Percentiles rank a stretch among this genome's conserved stretches.
These are phyloP conservation scores for Zhengitettix transpicula DNA, from an alignment of 2,888 invertebrate genomes.

Conservation along the genomic window DNA sequence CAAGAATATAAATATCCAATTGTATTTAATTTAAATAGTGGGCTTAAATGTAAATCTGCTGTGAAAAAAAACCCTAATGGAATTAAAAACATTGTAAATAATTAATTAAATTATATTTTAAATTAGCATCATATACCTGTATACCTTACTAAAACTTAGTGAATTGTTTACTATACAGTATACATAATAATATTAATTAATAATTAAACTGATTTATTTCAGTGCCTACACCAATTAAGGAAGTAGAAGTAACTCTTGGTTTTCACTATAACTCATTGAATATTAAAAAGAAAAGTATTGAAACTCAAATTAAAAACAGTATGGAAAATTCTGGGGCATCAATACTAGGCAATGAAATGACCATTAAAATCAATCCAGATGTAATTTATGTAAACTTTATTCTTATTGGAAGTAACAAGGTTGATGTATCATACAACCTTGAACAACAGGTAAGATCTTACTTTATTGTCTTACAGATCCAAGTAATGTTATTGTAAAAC, in stretches of 20 bases:
- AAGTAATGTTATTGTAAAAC: neutral
- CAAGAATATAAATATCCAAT: no score
- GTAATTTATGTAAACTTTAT: constrained; percentile 40
- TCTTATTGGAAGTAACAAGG: constrained; percentile 52
- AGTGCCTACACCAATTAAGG: constrained; percentile 56
- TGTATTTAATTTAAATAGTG: no score
- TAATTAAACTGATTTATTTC: constrained; percentile 14
- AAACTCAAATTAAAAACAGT: constrained; percentile 18
- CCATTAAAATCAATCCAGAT: constrained; percentile 33
- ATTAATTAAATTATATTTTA: no score
- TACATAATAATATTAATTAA: neutral
- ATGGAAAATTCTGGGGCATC: constrained; percentile 23
- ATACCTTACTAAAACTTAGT: no score
- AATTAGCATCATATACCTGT: no score
- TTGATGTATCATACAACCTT: constrained; percentile 61
- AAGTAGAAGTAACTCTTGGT: constrained; percentile 57
- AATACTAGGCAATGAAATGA: constrained; percentile 30
- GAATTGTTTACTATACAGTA: no score
- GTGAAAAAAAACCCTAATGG: no score
- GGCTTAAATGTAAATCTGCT: no score
- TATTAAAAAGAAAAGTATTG: constrained; percentile 16
- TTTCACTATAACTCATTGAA: constrained; percentile 41
- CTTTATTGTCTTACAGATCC: neutral
- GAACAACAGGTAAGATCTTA: constrained; percentile 49
- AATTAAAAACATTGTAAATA: no score